Conservation (phyloP, 2,888 invertebrate genomes). For the Endotricha flammealis region DNA sequence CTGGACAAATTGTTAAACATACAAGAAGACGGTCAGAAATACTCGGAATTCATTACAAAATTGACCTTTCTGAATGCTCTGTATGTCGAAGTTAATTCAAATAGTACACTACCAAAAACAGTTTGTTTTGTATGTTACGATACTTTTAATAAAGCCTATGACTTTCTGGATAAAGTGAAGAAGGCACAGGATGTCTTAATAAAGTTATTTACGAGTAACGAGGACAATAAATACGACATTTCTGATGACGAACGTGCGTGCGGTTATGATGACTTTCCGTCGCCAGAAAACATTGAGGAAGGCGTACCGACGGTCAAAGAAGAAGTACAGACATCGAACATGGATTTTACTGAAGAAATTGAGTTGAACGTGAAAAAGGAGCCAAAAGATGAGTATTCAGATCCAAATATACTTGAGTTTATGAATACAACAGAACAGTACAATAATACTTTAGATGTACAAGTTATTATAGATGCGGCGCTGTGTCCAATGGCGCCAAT, state of each 20-base stretch:
- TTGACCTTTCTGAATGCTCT: constrained; percentile 54
- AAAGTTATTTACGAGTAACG: constrained; percentile 30
- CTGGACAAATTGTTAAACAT: constrained; percentile 46
- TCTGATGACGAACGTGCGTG: constrained; percentile 46
- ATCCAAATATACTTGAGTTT: constrained; percentile 1
- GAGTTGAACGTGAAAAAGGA: constrained; percentile 58
- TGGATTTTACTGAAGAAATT: not conserved
- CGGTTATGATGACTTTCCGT: constrained; percentile 41
- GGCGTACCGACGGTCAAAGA: constrained; percentile 27
- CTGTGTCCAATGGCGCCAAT: constrained; percentile 42
- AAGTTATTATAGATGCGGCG: constrained; percentile 55
- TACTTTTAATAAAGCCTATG: constrained; percentile 51
- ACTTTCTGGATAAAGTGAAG: constrained; percentile 49
- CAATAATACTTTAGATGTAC: constrained; percentile 42
- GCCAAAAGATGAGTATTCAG: constrained; percentile 41
- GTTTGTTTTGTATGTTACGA: constrained; percentile 60
- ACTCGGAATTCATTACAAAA: constrained; percentile 42
- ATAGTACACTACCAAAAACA: constrained; percentile 49
- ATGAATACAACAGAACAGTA: constrained; percentile 1
- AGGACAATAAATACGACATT: constrained; percentile 30
- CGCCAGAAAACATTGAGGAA: constrained; percentile 25
- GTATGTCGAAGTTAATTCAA: constrained; percentile 49
- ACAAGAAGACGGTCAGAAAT: constrained; percentile 36
- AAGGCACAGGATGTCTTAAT: constrained; percentile 44
- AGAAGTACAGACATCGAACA: constrained; percentile 19